Conservation (phyloP, 2,113 vertebrate genomes). For the Lutjanus erythropterus region DNA sequence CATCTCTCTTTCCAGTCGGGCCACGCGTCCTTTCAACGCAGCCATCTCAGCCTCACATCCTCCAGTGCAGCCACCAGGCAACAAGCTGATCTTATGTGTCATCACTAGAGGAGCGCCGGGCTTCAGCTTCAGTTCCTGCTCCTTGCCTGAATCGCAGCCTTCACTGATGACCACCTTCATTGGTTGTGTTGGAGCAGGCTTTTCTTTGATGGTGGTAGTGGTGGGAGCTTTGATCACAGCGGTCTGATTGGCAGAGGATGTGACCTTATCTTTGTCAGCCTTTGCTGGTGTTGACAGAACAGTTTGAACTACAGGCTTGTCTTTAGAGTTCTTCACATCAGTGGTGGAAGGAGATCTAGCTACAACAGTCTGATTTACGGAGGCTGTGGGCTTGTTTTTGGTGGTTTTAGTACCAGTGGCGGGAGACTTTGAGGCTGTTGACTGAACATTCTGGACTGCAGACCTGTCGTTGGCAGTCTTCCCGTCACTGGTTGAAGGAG, state of each 20-base stretch:
- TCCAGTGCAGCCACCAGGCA: slow-evolving; percentile 76
- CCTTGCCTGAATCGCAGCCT: slow-evolving; percentile 68
- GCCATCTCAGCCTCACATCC: slow-evolving; percentile 78
- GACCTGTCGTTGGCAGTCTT: slow-evolving; percentile 60
- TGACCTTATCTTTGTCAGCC: slow-evolving; percentile 41
- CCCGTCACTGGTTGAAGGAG: slow-evolving; percentile 37
- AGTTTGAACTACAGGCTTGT: slow-evolving; percentile 45
- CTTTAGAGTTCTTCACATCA: slow-evolving; percentile 63
- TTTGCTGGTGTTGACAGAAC: slow-evolving; percentile 42
- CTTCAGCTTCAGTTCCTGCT: slow-evolving; percentile 78
- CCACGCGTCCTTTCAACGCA: slow-evolving; percentile 76
- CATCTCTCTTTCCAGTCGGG: slow-evolving; percentile 83
- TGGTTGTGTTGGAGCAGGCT: slow-evolving; percentile 54
- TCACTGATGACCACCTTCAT: slow-evolving; percentile 80
- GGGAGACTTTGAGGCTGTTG: slow-evolving; percentile 45
- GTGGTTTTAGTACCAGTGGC: slow-evolving; percentile 35
- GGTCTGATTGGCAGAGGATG: slow-evolving; percentile 41
- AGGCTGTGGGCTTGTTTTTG: slow-evolving; percentile 54
- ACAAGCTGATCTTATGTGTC: slow-evolving; percentile 84
- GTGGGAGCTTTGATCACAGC: slow-evolving; percentile 34
- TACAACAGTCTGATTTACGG: slow-evolving; percentile 60
- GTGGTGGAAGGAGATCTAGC: slow-evolving; percentile 30
- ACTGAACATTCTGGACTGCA: slow-evolving; percentile 57
- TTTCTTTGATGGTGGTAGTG: slow-evolving; percentile 51
- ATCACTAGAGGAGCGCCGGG: slow-evolving; percentile 83